phyloP scores from a whole-genome alignment of 2,888 invertebrate genomes.

The Drosophila colorata region DNA sequence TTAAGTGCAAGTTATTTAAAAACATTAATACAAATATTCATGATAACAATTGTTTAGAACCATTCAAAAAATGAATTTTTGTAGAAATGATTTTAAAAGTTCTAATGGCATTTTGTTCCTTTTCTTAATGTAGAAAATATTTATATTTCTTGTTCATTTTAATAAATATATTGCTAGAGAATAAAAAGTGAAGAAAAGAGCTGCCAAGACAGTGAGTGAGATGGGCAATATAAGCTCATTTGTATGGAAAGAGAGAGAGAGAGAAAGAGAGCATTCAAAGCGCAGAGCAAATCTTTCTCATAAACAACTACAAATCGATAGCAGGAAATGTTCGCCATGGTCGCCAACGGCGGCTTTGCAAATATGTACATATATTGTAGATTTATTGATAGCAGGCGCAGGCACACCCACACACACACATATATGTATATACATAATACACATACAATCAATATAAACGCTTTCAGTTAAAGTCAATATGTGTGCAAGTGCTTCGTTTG shows the following conservation, averaged over 20 bases:
- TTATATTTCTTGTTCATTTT: no score
- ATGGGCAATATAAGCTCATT: not conserved
- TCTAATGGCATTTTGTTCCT: not conserved
- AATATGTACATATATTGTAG: conserved; percentile 44
- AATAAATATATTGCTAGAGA: not conserved
- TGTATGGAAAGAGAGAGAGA: not conserved
- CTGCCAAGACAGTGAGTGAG: not conserved
- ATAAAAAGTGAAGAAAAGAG: not conserved
- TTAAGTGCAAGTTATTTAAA: not conserved
- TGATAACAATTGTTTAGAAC: no score
- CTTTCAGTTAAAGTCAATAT: conserved; percentile 70
- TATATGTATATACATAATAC: not conserved
- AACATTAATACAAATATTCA: no score
- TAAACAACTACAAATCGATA: conserved; percentile 17
- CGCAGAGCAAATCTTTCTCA: conserved; percentile 6
- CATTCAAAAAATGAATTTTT: no score
- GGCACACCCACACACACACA: conserved; percentile 17
- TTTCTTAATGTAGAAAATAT: not conserved
- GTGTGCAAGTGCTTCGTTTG: conserved; percentile 67
- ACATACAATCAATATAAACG: conserved; percentile 61
- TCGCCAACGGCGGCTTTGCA: conserved; percentile 36
- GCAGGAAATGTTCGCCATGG: conserved; percentile 5
- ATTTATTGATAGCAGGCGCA: conserved; percentile 58
- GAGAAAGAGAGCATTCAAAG: not conserved
- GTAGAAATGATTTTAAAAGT: no score